Percentiles rank a stretch among this genome's conserved stretches.
Evolutionary conservation across 2,888 invertebrate species (phyloP).

Genomic region (Laothoe populi): DNA sequence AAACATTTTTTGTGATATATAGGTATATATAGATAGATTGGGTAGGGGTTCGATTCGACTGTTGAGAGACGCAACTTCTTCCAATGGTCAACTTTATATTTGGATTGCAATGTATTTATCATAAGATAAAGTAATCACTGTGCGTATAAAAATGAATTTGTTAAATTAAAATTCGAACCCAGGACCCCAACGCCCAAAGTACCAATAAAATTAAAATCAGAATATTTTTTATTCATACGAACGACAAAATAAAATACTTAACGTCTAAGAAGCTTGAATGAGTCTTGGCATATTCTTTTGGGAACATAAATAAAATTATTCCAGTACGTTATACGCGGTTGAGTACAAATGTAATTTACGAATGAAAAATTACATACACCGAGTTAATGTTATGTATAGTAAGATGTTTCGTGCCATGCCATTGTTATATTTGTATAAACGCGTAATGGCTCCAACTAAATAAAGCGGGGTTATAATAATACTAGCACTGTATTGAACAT

Average conservation of each 20-base stretch:
- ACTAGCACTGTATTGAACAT: no score
- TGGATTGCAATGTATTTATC: no score
- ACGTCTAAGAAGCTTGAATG: not conserved
- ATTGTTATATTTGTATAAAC: not conserved
- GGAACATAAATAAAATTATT: slow-evolving; percentile 23
- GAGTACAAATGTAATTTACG: slow-evolving; percentile 66
- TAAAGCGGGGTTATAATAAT: no score
- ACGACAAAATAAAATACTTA: not conserved
- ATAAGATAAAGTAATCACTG: no score
- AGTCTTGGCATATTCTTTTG: slow-evolving; percentile 2
- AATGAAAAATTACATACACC: slow-evolving; percentile 64
- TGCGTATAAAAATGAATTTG: no score
- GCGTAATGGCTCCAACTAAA: slow-evolving; percentile 9
- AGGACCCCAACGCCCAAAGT: no score
- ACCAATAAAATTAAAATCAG: not conserved
- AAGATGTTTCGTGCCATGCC: slow-evolving; percentile 25
- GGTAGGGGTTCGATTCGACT: no score
- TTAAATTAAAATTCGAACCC: no score
- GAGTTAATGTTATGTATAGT: slow-evolving; percentile 36
- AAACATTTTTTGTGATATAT: no score
- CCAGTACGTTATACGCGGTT: slow-evolving; percentile 11
- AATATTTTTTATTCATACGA: not conserved
- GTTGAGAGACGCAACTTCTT: no score
- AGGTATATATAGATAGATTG: no score
- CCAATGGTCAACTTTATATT: no score